Base-by-base conservation (phyloP, 1,140 invertebrate genomes). In the Pogonomyrmex californicus region DNA sequence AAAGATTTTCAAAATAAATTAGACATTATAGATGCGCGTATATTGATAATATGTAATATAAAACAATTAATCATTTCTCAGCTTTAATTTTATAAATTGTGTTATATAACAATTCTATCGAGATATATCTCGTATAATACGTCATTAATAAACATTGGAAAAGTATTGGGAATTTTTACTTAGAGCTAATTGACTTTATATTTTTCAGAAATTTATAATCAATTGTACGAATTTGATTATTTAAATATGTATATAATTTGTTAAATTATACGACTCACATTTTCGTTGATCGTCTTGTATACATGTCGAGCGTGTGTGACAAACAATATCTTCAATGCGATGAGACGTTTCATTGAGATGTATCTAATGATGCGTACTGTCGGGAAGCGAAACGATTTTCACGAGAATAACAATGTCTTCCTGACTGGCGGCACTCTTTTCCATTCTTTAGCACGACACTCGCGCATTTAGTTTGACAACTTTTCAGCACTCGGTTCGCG, bases 351-450 rank as follows among this genome's bases (percentile, higher is more conserved):
- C 10, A 14, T 9, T 36, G 30, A 73, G 68, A 17, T 51, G n/a
- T 23, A 17, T 41, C 41, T 75, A 85, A 87, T 77, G 81, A 85
- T 23, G 68, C 14, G 41, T 70, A 44, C 44, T 66, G 41, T 54
- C 38, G 12, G 36, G 14, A 47, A 6, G 71, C 54, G 51, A 38
- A 60, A 49, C 81, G n/a, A 51, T 76, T 62, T 76, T 58, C 30
- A 49, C 33, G 5, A 1, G 38, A 85, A 87, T 85, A 85, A 77
- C 51, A 63, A 76, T 51, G 70, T 73, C 9, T 73, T 23, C 41
- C 44, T 30, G 9, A 47, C 30, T 63, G 3, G 12, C 49, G 62
- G 47, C 62, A 54, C 47, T 79, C 12, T 62, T 49, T 56, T 70
- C 4, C n/a, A 6, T 41, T 76, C 38, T 56, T 75, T 54, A 68